Evolutionary conservation across 2,888 invertebrate genomes (phyloP), one percentile per base, ranked within the genome.

Genomic region (Dilophus febrilis): DNA sequence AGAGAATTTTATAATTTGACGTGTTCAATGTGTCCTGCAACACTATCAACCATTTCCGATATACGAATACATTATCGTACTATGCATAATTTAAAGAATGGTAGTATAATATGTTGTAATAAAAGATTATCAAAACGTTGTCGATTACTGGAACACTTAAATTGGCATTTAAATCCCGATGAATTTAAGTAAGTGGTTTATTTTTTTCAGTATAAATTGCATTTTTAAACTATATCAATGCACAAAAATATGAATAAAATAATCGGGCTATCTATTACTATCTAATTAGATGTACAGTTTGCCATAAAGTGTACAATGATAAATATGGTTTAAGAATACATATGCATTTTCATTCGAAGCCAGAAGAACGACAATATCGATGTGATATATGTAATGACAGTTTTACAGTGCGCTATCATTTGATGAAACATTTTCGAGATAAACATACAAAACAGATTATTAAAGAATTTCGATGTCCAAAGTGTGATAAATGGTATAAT

Each of bases 121-220:
- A 46, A 41, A 32, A 49, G 48, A 30, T 47, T 44, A 28, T 47
- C 45, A 11, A 45, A 44, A 31, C 41, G 45, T 4, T 11, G 40
- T 12, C 42, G 43, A 7, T 45, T 48, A 19, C 44, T 48, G 7
- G 48, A 50, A 28, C 50, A 50, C 31, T 45, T 50, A 14, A 28
- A 46, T 0, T 46, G 47, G 45, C 50, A 50, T 34, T 45, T 42
- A 18, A 41, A 50, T 31, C 50, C 50, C 7, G 47, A 22, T 22
- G 22, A 4, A 22, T 22, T 22, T 22, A 22, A 22, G 22, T 22
- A 50, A n/a, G 22, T 45, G 8, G 4, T 22, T 22, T 22, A 22
- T 22, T 8, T 22, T 22, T 8, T 22, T 22, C 4, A 6, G 4
- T 22, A 22, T 22, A 6, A 8, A 22, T 6, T 6, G 8, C 22